phyloP scores from a whole-genome alignment of 1,140 invertebrate species.

The Melitaea cinxia region DNA sequence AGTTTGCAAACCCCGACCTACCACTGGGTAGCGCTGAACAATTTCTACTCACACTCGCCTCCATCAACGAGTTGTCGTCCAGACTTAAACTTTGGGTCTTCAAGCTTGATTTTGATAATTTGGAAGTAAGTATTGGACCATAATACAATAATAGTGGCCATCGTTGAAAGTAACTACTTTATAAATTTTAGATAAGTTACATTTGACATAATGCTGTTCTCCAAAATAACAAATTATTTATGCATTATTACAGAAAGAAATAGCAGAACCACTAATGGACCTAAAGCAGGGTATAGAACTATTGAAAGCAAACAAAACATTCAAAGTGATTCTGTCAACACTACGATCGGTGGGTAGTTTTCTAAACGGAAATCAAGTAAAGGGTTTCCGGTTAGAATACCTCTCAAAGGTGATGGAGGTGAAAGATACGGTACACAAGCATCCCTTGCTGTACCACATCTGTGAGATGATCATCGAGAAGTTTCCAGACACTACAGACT shows the following conservation, averaged over 20 bases:
- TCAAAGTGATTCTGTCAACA: constrained; percentile 96
- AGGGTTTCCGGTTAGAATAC: constrained; percentile 99
- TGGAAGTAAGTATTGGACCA: constrained; percentile 86
- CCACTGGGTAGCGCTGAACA: constrained; percentile 98
- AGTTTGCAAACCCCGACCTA: constrained; percentile 95
- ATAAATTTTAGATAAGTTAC: too few species aligned
- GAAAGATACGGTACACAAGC: constrained; percentile 99
- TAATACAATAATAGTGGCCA: too few species aligned
- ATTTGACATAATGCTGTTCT: too few species aligned
- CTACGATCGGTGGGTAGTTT: constrained; percentile 98
- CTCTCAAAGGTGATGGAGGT: constrained; percentile 99
- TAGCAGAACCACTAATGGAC: constrained; percentile 99
- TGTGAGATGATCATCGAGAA: constrained; percentile 99
- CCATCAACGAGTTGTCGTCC: constrained; percentile 97
- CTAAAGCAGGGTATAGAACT: constrained; percentile 97
- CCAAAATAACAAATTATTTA: too few species aligned
- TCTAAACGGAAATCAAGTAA: constrained; percentile 96
- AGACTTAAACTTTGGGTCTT: constrained; percentile 98
- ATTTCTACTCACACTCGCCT: constrained; percentile 97
- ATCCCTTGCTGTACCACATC: constrained; percentile 97
- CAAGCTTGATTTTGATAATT: constrained; percentile 98
- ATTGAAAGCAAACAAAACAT: constrained; percentile 95
- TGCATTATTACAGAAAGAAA: constrained; percentile 90
- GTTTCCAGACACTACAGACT: constrained; percentile 95
- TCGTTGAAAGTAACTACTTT: too few species aligned